These are phyloP conservation scores for Tipula helvola DNA, from an alignment of 2,888 invertebrate species.

Conservation along the genomic window DNA sequence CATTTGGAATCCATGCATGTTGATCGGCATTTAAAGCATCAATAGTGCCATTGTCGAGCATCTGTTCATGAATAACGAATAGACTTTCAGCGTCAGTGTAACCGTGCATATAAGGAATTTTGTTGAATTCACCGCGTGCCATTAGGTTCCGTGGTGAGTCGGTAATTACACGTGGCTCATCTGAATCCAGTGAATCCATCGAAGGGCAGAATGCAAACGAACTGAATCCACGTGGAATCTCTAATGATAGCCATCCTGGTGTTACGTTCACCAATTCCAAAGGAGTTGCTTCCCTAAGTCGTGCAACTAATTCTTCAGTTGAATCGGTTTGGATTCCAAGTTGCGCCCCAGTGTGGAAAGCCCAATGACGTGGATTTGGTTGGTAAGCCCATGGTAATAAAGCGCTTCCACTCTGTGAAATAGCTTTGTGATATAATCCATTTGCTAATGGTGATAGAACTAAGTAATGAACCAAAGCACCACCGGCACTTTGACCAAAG, in stretches of 20 bases:
- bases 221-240: constrained; percentile 11
- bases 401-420: constrained; percentile 53
- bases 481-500: constrained; percentile 33
- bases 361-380: constrained; percentile 44
- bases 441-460: constrained; percentile 16
- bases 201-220: constrained; percentile 14
- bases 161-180: constrained; percentile 12
- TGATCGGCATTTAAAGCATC: constrained; percentile 12
- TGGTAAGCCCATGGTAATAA: constrained; percentile 45
- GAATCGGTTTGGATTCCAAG: constrained; percentile 46
- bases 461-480: constrained; percentile 15
- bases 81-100: constrained; percentile 14
- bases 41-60: background rate
- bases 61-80: constrained; percentile 11
- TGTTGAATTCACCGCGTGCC: constrained; percentile 13
- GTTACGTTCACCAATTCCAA: background rate
- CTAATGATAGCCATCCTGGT: constrained; percentile 5
- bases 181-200: constrained; percentile 12
- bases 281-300: constrained; percentile 5
- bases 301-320: constrained; percentile 20
- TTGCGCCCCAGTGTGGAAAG: constrained; percentile 41
- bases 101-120: constrained; percentile 17
- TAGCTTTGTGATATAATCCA: constrained; percentile 47
- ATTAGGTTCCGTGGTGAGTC: constrained; percentile 14
- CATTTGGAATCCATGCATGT: constrained; percentile 12